Percentiles rank a stretch among this genome's conserved stretches.
Conservation (phyloP, 1,140 invertebrate genomes). For the Platorchestia sp. region DNA sequence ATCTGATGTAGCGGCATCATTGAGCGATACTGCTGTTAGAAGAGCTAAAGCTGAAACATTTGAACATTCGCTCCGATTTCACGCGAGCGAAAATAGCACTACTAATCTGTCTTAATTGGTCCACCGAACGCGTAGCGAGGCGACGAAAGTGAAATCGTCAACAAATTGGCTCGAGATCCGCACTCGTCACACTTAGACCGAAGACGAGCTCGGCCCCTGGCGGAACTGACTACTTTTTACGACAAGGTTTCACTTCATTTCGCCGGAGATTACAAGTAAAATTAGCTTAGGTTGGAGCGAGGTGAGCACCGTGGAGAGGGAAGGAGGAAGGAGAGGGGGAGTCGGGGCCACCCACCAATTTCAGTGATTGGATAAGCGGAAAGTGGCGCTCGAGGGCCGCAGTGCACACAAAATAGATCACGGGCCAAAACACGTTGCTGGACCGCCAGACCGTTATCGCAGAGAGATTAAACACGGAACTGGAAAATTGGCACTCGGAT, state of each 20-base stretch:
- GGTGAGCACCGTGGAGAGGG: background rate
- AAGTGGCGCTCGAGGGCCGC: background rate
- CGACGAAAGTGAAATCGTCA: constrained; percentile 33
- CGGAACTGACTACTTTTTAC: constrained; percentile 10
- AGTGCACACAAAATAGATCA: background rate
- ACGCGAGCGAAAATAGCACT: background rate
- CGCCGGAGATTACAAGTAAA: constrained; percentile 28
- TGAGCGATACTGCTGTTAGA: background rate
- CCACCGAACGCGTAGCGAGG: background rate
- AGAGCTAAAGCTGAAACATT: background rate
- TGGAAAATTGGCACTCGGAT: background rate
- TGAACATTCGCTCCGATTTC: background rate
- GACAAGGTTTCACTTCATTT: background rate
- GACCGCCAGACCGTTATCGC: background rate
- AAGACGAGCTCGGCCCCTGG: background rate
- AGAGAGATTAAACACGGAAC: background rate
- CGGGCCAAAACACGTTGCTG: background rate
- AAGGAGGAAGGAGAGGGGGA: background rate
- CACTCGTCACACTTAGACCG: background rate
- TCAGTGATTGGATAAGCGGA: constrained; percentile 45
- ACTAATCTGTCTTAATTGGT: background rate
- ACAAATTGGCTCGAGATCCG: background rate
- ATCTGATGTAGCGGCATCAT: background rate
- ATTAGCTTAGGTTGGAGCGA: constrained; percentile 12
- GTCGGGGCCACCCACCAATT: background rate